Conservation (phyloP, 2,113 vertebrate genomes). For the Mungos mungo region DNA sequence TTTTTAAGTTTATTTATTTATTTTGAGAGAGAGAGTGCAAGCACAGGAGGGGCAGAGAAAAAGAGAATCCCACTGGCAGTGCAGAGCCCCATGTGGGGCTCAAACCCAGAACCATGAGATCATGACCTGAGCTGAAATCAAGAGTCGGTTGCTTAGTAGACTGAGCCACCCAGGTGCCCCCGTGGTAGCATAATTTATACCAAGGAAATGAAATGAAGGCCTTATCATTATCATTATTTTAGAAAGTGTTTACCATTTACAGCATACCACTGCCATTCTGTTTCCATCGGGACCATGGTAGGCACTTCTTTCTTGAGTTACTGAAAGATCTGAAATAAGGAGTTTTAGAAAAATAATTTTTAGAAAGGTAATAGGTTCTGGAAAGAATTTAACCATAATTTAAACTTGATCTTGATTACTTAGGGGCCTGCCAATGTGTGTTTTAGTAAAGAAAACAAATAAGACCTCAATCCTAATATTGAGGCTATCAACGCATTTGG, state of each 20-base stretch:
- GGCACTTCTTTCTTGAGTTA: background rate
- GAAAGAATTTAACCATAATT: background rate
- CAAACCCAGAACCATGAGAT: no score
- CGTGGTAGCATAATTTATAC: background rate
- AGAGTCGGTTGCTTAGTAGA: no score
- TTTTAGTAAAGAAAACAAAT: constrained; percentile 40
- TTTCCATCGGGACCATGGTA: background rate
- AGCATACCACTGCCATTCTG: background rate
- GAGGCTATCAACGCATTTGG: background rate
- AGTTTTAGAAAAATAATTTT: background rate
- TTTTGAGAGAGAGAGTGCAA: no score
- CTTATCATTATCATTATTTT: background rate
- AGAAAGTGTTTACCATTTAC: background rate
- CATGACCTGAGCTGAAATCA: no score
- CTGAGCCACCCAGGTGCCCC: no score
- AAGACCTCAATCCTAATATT: background rate
- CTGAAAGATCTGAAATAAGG: background rate
- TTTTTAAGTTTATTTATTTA: background rate
- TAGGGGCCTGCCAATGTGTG: background rate
- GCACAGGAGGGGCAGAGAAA: no score
- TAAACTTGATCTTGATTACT: constrained; percentile 35
- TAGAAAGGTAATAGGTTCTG: background rate
- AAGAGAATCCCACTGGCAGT: no score
- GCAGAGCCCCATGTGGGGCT: no score
- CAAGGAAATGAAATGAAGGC: background rate